phyloP scores from a whole-genome alignment of 64 coral and sea anemone species.

The Montipora capricornis region DNA sequence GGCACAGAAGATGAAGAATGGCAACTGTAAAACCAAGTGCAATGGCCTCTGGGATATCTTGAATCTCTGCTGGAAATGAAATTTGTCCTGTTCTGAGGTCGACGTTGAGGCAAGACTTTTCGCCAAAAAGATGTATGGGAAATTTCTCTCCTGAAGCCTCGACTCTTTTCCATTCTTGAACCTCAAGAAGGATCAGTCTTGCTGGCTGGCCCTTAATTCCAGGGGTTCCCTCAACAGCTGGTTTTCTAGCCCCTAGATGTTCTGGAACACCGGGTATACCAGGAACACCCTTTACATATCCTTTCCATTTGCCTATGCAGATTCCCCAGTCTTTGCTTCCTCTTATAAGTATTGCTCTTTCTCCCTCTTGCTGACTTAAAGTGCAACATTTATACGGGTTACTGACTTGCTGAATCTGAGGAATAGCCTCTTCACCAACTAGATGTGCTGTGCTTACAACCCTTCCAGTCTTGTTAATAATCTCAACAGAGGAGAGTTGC shows the following conservation, averaged over 20 bases:
- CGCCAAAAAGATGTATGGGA: slow-evolving; percentile 24
- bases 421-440: slow-evolving; percentile 36
- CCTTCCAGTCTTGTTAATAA: slow-evolving; percentile 39
- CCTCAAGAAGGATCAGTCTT: slow-evolving; percentile 16
- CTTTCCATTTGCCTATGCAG: slow-evolving; percentile 73
- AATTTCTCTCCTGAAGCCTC: neutral
- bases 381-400: slow-evolving; percentile 10
- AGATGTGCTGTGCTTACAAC: slow-evolving; percentile 57
- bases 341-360: slow-evolving; percentile 81
- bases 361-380: slow-evolving; percentile 34
- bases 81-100: slow-evolving; percentile 43
- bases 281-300: slow-evolving; percentile 33
- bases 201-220: slow-evolving; percentile 35
- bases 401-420: slow-evolving; percentile 19
- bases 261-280: neutral
- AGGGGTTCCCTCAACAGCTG: neutral
- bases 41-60: slow-evolving; percentile 55
- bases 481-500: slow-evolving; percentile 62
- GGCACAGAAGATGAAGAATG: slow-evolving; percentile 68
- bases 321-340: slow-evolving; percentile 77
- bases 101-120: slow-evolving; percentile 19
- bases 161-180: neutral
- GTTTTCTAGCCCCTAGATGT: neutral
- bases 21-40: slow-evolving; percentile 77
- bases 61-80: slow-evolving; percentile 10